Evolutionary conservation across 2,113 vertebrate species (phyloP).

Genomic region (Dromas ardeola): DNA sequence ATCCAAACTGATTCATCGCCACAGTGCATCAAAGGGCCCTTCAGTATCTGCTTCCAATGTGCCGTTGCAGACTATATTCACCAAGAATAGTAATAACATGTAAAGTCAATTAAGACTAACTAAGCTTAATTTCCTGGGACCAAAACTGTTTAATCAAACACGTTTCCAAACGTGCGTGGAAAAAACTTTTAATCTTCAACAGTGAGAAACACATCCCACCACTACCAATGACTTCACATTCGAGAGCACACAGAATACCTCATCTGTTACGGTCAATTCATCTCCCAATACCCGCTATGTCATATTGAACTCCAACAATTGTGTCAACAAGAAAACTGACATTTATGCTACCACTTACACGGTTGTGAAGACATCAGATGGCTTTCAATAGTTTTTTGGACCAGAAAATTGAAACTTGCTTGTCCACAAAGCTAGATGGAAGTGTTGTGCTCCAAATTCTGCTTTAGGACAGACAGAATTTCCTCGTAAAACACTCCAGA

Average conservation of each 20-base stretch:
- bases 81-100: neutral
- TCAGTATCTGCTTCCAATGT: neutral
- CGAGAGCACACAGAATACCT: rapidly evolving
- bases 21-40: neutral
- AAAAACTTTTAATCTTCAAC: neutral
- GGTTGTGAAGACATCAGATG: neutral
- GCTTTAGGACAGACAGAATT: neutral
- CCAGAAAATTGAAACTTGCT: neutral
- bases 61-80: neutral
- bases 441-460: neutral
- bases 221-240: neutral
- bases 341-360: neutral
- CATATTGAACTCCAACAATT: neutral
- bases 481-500: neutral
- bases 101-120: neutral
- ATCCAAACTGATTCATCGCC: neutral
- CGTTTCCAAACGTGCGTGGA: neutral
- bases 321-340: neutral
- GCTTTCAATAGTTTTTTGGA: neutral
- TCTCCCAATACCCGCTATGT: neutral
- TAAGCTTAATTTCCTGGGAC: neutral
- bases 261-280: neutral
- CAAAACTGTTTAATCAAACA: neutral
- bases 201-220: neutral
- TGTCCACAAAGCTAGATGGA: neutral